Evolutionary conservation across 2,888 invertebrate genomes (phyloP), one percentile per base, ranked within the genome.

Genomic region (Xanthia icteritia): DNA sequence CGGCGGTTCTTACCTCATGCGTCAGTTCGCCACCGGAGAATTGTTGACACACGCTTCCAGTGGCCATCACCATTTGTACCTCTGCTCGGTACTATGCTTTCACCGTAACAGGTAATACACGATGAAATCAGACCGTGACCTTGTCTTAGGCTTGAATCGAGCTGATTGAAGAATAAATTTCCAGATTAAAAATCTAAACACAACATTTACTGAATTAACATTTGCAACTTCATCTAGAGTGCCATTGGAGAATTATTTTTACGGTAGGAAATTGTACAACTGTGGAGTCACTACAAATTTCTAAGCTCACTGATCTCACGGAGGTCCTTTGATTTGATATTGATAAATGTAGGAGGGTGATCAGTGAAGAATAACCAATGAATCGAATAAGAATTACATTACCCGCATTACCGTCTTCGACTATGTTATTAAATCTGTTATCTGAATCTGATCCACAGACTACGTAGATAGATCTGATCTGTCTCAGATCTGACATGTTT

Each of bases 21-120:
- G 76, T n/a, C 13, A 77, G 39, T n/a, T 86, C 77, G 45, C 70
- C 48, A 56, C 76, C 61, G 45, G 68, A 45, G 60, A 56, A 58
- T 31, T 77, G 83, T 63, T 77, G 86, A 60, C 73, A 87, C 42
- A 86, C 65, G 31, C 82, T 80, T n/a, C 76, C 83, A 42, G 81
- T 77, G 48, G 86, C 86, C 86, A 87, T 87, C 73, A 86, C 83
- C 85, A 85, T 81, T 36, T 64, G 76, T 65, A 45, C 15, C 23
- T 61, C 13, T 36, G 23, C 45, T 6, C 42, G 51, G 36, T 27
- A 20, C 45, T 15, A 20, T 5, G 15, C 11, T 23, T 48, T 27
- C 23, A 20, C 42, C 42, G 42, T 9, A 11, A 42, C 42, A 42
- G 42, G 42, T 42, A 42, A 42, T 42, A 42, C 31, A 23, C 45